A percentile compares a stretch with the other conserved stretches of the same genome.
These are phyloP conservation scores for Sebastes diaconus DNA, from an alignment of 2,797 vertebrate genomes.

Conservation along the genomic window DNA sequence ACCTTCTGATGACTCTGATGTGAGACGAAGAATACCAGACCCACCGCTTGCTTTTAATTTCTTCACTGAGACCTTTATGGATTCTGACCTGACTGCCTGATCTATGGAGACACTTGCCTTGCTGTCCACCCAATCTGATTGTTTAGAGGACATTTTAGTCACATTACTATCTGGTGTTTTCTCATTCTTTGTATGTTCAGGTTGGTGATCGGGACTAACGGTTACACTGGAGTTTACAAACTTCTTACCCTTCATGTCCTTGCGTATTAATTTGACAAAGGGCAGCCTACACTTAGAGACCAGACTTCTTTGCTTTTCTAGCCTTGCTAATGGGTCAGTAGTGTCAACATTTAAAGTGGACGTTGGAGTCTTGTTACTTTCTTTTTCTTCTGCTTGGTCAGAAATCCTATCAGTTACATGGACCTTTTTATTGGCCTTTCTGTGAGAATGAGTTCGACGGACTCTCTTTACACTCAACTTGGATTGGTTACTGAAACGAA, in stretches of 20 bases:
- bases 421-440: neutral
- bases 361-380: neutral
- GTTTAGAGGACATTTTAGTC: slow-evolving; percentile 9
- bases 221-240: slow-evolving; percentile 28
- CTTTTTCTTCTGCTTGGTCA: slow-evolving; percentile 22
- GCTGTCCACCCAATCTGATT: neutral
- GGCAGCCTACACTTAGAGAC: slow-evolving; percentile 63
- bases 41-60: slow-evolving; percentile 43
- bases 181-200: slow-evolving; percentile 14
- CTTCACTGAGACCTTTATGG: slow-evolving; percentile 47
- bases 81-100: neutral
- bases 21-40: slow-evolving; percentile 30
- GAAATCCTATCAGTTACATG: neutral
- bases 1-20: slow-evolving; percentile 29
- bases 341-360: slow-evolving; percentile 18
- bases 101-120: slow-evolving; percentile 9
- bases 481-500: slow-evolving; percentile 5
- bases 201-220: slow-evolving; percentile 8
- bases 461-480: slow-evolving; percentile 12
- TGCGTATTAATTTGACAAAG: slow-evolving; percentile 72
- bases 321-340: slow-evolving; percentile 12
- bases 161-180: slow-evolving; percentile 2
- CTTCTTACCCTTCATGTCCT: slow-evolving; percentile 56
- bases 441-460: slow-evolving; percentile 2
- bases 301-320: slow-evolving; percentile 49